These are phyloP conservation scores for Noctua fimbriata DNA, from an alignment of 2,888 invertebrate species.

Conservation along the genomic window DNA sequence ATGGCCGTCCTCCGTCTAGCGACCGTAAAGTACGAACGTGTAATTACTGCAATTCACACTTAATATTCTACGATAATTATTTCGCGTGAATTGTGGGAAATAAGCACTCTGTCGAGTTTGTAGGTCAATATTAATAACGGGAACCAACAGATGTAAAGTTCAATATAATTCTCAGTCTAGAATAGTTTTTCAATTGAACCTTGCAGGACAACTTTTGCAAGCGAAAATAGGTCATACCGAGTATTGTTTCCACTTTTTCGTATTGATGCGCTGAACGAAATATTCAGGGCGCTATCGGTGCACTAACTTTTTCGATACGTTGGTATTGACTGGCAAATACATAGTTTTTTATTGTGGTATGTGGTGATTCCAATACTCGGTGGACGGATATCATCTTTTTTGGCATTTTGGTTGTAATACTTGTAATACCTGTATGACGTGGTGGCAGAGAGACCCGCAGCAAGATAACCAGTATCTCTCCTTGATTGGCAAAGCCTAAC, in stretches of 20 bases:
- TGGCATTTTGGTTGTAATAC: neutral
- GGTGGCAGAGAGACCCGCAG: neutral
- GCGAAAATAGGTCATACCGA: constrained; percentile 29
- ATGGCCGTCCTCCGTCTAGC: neutral
- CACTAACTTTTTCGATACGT: constrained; percentile 11
- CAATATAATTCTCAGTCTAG: neutral
- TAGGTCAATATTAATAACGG: neutral
- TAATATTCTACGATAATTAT: neutral
- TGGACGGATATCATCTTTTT: neutral
- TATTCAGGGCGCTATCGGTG: constrained; percentile 14
- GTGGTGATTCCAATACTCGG: neutral
- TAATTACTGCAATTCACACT: constrained; percentile 10
- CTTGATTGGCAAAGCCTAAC: neutral
- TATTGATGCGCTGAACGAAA: constrained; percentile 10
- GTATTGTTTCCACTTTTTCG: constrained; percentile 11
- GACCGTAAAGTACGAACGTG: neutral
- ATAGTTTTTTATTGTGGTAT: neutral
- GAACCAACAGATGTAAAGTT: constrained; percentile 3
- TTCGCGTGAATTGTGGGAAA: neutral
- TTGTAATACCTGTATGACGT: neutral
- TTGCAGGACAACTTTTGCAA: constrained; percentile 40
- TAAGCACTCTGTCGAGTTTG: neutral
- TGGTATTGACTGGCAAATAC: constrained; percentile 1
- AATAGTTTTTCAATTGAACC: constrained; percentile 12
- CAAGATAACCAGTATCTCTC: neutral